Percentiles rank a stretch among this genome's conserved stretches.
Conservation (phyloP, 2,888 invertebrate species). For the Tuberolachnus salignus region DNA sequence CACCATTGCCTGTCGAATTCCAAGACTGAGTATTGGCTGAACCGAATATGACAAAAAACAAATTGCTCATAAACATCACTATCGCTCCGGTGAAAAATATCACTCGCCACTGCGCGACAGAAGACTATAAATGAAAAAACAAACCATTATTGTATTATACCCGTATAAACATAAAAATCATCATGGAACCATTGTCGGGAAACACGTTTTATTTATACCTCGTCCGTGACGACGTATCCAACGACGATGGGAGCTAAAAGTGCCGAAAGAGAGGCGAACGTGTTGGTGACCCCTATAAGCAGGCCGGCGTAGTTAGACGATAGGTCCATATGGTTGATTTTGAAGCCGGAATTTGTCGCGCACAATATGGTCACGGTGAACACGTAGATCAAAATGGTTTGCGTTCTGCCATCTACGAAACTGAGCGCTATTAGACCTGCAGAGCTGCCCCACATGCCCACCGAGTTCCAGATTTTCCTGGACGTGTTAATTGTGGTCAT, state of each 20-base stretch:
- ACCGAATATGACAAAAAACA: conserved; percentile 70
- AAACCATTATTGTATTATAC: too few species aligned
- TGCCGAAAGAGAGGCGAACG: conserved; percentile 76
- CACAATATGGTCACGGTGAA: conserved; percentile 67
- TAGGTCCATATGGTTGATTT: conserved; percentile 80
- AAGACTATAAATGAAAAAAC: conserved; percentile 62
- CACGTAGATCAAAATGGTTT: conserved; percentile 57
- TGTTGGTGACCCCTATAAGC: conserved; percentile 84
- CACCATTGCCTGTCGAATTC: conserved; percentile 64
- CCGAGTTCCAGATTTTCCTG: conserved; percentile 71
- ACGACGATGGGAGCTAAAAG: conserved; percentile 79
- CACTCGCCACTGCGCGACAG: conserved; percentile 68
- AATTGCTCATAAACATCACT: conserved; percentile 68
- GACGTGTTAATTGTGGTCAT: conserved; percentile 66
- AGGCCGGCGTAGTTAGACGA: conserved; percentile 84
- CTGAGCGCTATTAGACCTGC: conserved; percentile 55
- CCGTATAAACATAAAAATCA: too few species aligned
- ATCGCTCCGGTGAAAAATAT: conserved; percentile 71
- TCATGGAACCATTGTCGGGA: too few species aligned
- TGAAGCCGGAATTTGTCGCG: conserved; percentile 72
- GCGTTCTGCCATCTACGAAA: conserved; percentile 48
- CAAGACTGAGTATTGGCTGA: conserved; percentile 69
- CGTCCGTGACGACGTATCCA: conserved; percentile 71
- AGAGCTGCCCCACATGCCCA: conserved; percentile 61
- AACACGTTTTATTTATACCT: conserved; percentile 65